Percentiles rank a stretch among this genome's conserved stretches.
phyloP scores from a whole-genome alignment of 1,140 invertebrate genomes.

The Orchestia grillus region DNA sequence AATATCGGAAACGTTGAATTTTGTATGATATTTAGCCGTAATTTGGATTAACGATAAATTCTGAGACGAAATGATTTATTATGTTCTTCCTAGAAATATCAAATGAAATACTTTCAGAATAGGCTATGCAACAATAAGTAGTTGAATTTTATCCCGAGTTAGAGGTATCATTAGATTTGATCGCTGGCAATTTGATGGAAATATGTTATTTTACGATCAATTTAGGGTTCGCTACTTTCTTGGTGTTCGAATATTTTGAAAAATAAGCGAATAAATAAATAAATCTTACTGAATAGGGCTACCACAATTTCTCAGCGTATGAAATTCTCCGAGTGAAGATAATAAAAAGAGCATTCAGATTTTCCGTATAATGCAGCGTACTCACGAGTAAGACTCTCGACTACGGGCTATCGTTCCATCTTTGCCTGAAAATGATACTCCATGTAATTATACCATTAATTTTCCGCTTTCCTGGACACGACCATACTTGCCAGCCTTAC shows the following conservation, averaged over 20 bases:
- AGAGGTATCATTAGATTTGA: background rate
- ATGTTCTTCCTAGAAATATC: background rate
- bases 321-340: background rate
- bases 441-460: background rate
- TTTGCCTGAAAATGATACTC: background rate
- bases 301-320: background rate
- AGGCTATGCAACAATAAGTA: background rate
- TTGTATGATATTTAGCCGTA: no score
- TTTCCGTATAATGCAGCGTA: background rate
- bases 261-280: no score
- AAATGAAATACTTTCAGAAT: background rate
- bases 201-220: background rate
- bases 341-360: background rate
- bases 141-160: background rate
- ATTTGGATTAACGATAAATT: no score
- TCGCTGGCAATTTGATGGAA: background rate
- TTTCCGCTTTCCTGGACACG: background rate
- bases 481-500: background rate
- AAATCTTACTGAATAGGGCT: background rate
- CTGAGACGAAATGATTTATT: background rate
- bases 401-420: background rate
- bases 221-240: no score
- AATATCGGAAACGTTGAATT: no score
- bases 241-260: no score
- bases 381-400: background rate